Conservation (phyloP, 1,140 invertebrate species). For the Kradibia gibbosae region DNA sequence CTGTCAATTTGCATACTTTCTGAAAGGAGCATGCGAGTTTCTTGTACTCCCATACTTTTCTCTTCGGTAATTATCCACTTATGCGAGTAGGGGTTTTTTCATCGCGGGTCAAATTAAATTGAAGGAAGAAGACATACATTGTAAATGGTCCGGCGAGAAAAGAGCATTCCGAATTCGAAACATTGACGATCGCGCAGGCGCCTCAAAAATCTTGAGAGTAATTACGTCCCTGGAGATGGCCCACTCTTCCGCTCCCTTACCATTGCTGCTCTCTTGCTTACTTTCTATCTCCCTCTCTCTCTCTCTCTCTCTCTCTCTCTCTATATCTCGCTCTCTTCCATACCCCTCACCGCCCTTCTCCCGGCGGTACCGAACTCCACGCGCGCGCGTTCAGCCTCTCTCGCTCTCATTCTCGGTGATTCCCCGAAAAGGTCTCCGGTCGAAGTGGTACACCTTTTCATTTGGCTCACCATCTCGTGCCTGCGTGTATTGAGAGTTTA, state of each 20-base stretch:
- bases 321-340: neutral
- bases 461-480: constrained; percentile 53
- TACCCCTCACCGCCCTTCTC: neutral
- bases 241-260: neutral
- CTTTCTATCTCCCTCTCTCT: neutral
- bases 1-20: constrained; percentile 42
- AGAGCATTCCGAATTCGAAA: constrained; percentile 19
- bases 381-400: too few species aligned
- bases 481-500: constrained; percentile 16
- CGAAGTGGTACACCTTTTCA: constrained; percentile 63
- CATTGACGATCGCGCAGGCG: constrained; percentile 4
- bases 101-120: constrained; percentile 34
- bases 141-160: constrained; percentile 9
- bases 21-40: constrained; percentile 28
- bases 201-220: constrained; percentile 42
- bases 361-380: neutral
- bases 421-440: constrained; percentile 45
- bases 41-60: constrained; percentile 32
- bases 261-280: neutral
- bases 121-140: constrained; percentile 44
- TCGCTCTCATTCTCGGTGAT: constrained; percentile 20
- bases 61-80: constrained; percentile 48
- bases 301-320: neutral
- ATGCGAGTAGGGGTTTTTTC: constrained; percentile 29
- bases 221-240: constrained; percentile 39